Evolutionary conservation across 2,797 vertebrate genomes (phyloP), one percentile per base, ranked within the genome.

Genomic region (Thaleichthys pacificus): DNA sequence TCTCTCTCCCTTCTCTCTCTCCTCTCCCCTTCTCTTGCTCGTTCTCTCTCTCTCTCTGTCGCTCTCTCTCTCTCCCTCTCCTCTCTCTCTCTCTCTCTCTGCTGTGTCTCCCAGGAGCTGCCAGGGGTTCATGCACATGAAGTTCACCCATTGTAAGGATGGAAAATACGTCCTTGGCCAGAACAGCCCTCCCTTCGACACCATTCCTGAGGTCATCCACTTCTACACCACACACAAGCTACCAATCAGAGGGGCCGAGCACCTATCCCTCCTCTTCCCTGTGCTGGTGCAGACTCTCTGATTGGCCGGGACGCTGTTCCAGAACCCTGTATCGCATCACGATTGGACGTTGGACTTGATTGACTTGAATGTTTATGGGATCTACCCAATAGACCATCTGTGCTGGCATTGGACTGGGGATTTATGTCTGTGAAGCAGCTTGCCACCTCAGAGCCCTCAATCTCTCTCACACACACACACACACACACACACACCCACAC

Each of bases 71-170:
- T 38, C 96, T 96, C 81, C 92, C 19, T 91, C 89, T 42, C 95
- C 81, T 92, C 19, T 91, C 89, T 42, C 95, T 95, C 30, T 32
- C 30, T 32, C 30, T 32, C 30, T 32, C 30, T 32, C 30, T 32
- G 30, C 30, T n/a, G 30, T 2, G 2, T 30, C 30, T 49, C 17
- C 26, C 81, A 97, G 96, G 91, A 96, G 95, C 87, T 96, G 93
- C 79, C 95, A 96, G 19, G 95, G 96, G 32, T 96, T 95, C 76
- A 95, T 96, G 92, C 96, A 97, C 38, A 95, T 97, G 93, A 97
- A 97, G 88, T 95, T 97, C 73, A 78, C 88, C 0, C 83, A 85
- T 77, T 93, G 89, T 0, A 82, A 89, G 24, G 94, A 96, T 1
- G 89, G 91, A 6, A 88, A 91, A 12, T 91, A 92, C 0, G 85